Evolutionary conservation across 2,888 invertebrate species (phyloP).

Genomic region (Netelia fuscicornis): DNA sequence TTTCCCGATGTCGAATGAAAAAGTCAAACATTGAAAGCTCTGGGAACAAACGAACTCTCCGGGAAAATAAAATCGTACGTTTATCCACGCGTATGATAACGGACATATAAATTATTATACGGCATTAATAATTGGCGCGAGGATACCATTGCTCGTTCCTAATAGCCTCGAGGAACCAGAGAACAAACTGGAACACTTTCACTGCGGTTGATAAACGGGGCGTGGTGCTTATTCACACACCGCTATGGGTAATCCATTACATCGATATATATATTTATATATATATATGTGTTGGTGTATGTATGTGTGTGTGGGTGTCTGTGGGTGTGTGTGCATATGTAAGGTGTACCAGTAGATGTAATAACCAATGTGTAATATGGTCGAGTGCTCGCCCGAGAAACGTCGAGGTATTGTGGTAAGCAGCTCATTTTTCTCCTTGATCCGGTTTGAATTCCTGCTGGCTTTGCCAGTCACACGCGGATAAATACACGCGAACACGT

Average conservation of each 20-base stretch:
- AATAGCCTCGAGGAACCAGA: conserved; percentile 64
- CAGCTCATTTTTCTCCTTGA: conserved; percentile 65
- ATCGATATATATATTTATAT: conserved; percentile 13
- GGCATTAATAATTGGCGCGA: conserved; percentile 49
- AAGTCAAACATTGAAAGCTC: neutral
- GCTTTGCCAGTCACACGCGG: conserved; percentile 24
- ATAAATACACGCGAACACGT: neutral
- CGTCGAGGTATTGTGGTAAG: conserved; percentile 60
- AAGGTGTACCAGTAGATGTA: conserved; percentile 24
- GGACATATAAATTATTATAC: conserved; percentile 17
- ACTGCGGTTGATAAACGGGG: conserved; percentile 57
- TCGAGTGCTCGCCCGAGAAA: conserved; percentile 39
- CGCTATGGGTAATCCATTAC: conserved; percentile 28
- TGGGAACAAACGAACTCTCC: neutral
- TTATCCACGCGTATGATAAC: conserved; percentile 11
- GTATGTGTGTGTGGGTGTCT: no score
- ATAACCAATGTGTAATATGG: conserved; percentile 35
- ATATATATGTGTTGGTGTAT: no score
- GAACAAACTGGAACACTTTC: conserved; percentile 70
- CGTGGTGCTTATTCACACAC: conserved; percentile 15
- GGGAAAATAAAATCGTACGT: neutral
- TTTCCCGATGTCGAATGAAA: no score
- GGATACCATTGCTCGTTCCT: conserved; percentile 50
- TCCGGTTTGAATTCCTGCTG: conserved; percentile 67
- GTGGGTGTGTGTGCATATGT: neutral